Percentiles rank a stretch among this genome's conserved stretches.
These are phyloP conservation scores for Anthophora plumipes DNA, from an alignment of 2,888 invertebrate species.

Conservation along the genomic window DNA sequence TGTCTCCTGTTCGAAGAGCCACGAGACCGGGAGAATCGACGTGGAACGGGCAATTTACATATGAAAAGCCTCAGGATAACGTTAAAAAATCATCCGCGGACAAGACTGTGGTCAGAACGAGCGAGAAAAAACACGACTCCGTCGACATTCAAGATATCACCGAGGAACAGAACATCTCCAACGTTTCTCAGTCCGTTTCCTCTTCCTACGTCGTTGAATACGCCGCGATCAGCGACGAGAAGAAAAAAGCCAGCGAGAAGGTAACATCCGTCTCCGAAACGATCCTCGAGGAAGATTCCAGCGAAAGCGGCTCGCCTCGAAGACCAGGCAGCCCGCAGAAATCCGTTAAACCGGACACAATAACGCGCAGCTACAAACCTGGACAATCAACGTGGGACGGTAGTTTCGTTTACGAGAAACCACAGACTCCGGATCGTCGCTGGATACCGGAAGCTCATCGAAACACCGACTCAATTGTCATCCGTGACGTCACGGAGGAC, in stretches of 20 bases:
- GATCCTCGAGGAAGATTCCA: conserved; percentile 76
- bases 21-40: conserved; percentile 83
- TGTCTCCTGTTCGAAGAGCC: conserved; percentile 32
- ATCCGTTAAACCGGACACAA: conserved; percentile 13
- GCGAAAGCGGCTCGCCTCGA: background rate
- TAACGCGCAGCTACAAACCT: conserved; percentile 70
- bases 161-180: conserved; percentile 85
- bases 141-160: conserved; percentile 82
- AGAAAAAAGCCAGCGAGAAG: conserved; percentile 74
- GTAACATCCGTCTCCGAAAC: conserved; percentile 76
- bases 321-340: conserved; percentile 31
- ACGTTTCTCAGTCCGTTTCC: conserved; percentile 87
- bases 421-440: conserved; percentile 62
- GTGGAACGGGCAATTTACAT: conserved; percentile 85
- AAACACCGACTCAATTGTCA: conserved; percentile 80
- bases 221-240: conserved; percentile 68
- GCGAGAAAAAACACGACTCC: conserved; percentile 73
- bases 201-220: conserved; percentile 88
- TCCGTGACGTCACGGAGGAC: conserved; percentile 69
- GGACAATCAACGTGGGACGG: conserved; percentile 86
- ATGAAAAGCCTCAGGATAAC: conserved; percentile 79
- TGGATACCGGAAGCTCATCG: conserved; percentile 46
- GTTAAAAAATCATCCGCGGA: conserved; percentile 45
- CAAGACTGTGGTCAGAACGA: conserved; percentile 71
- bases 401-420: conserved; percentile 86